phyloP scores from a whole-genome alignment of 2,797 vertebrate genomes.

The Echeneis naucrates region DNA sequence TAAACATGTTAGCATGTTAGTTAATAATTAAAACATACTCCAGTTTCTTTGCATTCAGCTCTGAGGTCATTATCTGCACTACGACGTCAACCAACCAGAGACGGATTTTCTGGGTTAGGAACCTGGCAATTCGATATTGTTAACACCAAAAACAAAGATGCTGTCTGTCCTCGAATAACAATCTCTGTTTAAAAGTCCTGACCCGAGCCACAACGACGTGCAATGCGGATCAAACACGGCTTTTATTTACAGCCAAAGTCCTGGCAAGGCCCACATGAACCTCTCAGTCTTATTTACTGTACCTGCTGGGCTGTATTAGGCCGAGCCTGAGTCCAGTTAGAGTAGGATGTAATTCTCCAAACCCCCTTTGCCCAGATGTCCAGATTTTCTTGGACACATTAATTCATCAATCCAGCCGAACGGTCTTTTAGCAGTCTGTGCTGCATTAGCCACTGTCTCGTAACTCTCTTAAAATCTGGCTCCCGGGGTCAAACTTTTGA shows the following conservation, averaged over 20 bases:
- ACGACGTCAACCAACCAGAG: neutral
- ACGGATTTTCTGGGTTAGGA: neutral
- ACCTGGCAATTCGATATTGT: conserved; percentile 15
- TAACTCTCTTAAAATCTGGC: conserved; percentile 70
- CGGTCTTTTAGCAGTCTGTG: conserved; percentile 66
- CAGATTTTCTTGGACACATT: conserved; percentile 57
- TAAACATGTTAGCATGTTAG: conserved; percentile 15
- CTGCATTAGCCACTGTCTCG: conserved; percentile 78
- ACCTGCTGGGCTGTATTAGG: conserved; percentile 61
- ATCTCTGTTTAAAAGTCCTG: conserved; percentile 19
- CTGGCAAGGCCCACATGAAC: conserved; percentile 37
- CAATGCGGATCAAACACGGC: conserved; percentile 38
- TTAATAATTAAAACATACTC: conserved; percentile 21
- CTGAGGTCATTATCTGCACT: neutral
- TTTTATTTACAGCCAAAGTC: conserved; percentile 51
- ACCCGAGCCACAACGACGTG: conserved; percentile 11
- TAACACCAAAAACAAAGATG: conserved; percentile 14
- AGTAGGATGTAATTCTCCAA: conserved; percentile 51
- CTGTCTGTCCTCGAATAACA: conserved; percentile 32
- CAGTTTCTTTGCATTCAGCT: conserved; percentile 10
- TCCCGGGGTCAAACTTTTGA: conserved; percentile 72
- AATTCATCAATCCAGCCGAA: conserved; percentile 63
- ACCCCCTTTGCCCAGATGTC: conserved; percentile 62
- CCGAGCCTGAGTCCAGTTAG: conserved; percentile 48
- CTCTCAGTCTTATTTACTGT: conserved; percentile 56